These are phyloP conservation scores for Myocastor coypus DNA, from an alignment of 2,113 vertebrate species.

Conservation along the genomic window DNA sequence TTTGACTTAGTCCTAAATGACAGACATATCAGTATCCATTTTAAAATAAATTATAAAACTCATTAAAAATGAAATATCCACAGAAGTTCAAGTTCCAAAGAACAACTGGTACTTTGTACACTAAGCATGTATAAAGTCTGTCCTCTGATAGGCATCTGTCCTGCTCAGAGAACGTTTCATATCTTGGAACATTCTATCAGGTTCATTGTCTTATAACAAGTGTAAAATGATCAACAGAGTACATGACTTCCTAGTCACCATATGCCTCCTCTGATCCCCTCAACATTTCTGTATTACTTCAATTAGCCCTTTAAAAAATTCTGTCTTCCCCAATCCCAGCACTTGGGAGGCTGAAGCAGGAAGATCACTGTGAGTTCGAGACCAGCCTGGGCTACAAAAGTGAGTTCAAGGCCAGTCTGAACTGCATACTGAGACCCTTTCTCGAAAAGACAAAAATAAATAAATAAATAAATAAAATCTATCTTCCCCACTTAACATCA, in stretches of 20 bases:
- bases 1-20: slow-evolving; percentile 12
- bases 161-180: neutral
- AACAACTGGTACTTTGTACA: neutral
- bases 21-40: neutral
- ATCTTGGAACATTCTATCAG: neutral
- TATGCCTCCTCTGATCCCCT: neutral
- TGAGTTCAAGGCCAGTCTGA: too few relatives aligned
- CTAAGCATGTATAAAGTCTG: neutral
- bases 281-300: neutral
- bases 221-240: neutral
- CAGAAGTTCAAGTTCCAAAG: neutral
- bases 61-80: slow-evolving; percentile 27
- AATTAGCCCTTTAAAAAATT: neutral
- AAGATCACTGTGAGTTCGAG: too few relatives aligned
- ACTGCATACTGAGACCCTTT: too few relatives aligned
- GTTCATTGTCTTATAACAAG: neutral
- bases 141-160: slow-evolving; percentile 2
- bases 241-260: neutral
- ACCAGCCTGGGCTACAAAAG: too few relatives aligned
- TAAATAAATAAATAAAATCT: neutral
- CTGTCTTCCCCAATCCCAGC: neutral
- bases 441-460: too few relatives aligned
- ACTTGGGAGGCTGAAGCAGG: too few relatives aligned
- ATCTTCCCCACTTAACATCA: neutral
- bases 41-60: neutral